A percentile compares a stretch with the other conserved stretches of the same genome.
These are phyloP conservation scores for Ophion ventricosus DNA, from an alignment of 2,888 invertebrate genomes.

Conservation along the genomic window DNA sequence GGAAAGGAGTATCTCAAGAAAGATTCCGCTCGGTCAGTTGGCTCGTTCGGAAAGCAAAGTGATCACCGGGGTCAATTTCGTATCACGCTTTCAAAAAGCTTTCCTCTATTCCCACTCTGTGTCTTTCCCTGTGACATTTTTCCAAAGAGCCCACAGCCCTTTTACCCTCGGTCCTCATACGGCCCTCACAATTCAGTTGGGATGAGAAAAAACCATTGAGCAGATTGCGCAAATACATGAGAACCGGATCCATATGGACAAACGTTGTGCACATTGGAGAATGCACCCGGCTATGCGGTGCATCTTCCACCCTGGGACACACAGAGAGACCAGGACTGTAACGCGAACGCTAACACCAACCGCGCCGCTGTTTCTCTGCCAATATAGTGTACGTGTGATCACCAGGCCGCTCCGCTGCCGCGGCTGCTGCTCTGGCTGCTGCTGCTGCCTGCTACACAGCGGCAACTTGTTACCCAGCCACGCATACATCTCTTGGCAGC, in stretches of 20 bases:
- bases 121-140: not conserved
- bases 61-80: no score
- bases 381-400: slow-evolving; percentile 17
- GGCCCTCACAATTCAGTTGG: not conserved
- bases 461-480: slow-evolving; percentile 74
- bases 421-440: slow-evolving; percentile 63
- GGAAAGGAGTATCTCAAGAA: no score
- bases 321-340: not conserved
- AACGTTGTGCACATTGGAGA: not conserved
- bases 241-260: not conserved
- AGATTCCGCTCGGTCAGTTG: no score
- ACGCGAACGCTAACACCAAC: slow-evolving; percentile 44
- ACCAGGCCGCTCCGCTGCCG: slow-evolving; percentile 19
- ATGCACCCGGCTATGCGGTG: not conserved
- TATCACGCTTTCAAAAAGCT: not conserved
- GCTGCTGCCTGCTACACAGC: slow-evolving; percentile 59
- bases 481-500: slow-evolving; percentile 70
- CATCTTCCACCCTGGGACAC: not conserved
- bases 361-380: slow-evolving; percentile 29
- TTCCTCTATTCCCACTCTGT: not conserved
- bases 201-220: not conserved
- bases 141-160: not conserved
- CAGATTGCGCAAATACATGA: not conserved
- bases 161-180: not conserved
- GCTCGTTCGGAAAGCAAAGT: no score